Evolutionary conservation across 2,797 vertebrate species (phyloP), one percentile per base, ranked within the genome.

Genomic region (Propithecus perrieri): DNA sequence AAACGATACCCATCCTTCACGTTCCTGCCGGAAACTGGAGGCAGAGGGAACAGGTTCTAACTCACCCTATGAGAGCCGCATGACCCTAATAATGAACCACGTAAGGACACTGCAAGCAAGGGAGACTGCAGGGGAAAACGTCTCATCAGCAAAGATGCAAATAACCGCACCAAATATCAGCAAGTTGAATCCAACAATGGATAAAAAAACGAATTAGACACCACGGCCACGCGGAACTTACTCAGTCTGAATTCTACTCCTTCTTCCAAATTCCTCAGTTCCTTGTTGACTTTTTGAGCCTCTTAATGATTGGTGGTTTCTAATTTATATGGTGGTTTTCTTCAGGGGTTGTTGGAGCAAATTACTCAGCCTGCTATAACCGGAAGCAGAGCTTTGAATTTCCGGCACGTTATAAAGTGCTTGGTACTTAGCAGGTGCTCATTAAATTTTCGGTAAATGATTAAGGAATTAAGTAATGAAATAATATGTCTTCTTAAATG

Each of bases 271-370:
- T 0, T 22, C 46, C 35, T 63, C 15, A 28, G 22, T 2, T 4
- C 13, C 24, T 18, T 13, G 38, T 7, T 10, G 8, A n/a, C 11
- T 28, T 43, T 38, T 17, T 1, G 20, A 3, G 24, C n/a, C 22
- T 61, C 43, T 17, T 46, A 35, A 20, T 18, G 3, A 33, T 28
- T 8, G 17, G 38, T 7, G 78, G 12, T 48, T 88, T 48, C 35
- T 6, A 1, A 1, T 46, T 35, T 14, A 26, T 1, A 28, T 2
- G 18, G 35, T 14, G 26, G 18, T 38, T 57, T 11, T 4, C 24
- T 11, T 14, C 0, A 4, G 14, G 33, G 9, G 22, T 4, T 7
- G 0, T 24, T 2, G 22, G 72, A 41, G 35, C 0, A 0, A 0
- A 20, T 4, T 2, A 6, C 30, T 7, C 11, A 14, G n/a, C 24